Evolutionary conservation across 2,113 vertebrate species (phyloP), one percentile per base, ranked within the genome.

Genomic region (Notothenia rossii): DNA sequence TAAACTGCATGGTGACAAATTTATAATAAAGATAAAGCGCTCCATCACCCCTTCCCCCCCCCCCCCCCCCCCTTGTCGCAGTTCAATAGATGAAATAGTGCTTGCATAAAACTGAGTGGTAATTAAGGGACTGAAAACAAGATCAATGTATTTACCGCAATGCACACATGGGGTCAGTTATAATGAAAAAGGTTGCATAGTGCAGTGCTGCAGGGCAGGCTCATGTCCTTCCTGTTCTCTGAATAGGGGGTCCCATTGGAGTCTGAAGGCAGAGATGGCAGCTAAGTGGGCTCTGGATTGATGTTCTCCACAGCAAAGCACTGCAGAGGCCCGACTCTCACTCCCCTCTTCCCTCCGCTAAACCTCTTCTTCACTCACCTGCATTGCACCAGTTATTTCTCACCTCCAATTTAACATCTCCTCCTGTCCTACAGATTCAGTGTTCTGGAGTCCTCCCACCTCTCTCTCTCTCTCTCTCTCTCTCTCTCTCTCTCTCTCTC

Each of bases 381-480:
- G 92, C 93, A 94, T 90, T 95, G 93, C 93, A 94, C 91, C 94
- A 95, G 82, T 86, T 90, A 89, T 91, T 89, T 91, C 92, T 93
- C 89, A 94, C 92, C 88, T 91, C 84, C 77, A 86, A 77, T 87
- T 86, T 77, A 77, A 86, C 86, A 81, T 87, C 88, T 88, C 77
- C 75, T 79, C 43, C 83, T 87, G 89, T 88, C 87, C 87, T 86
- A 89, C 69, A 82, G 85, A 91, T 84, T 76, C 62, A 46, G 14
- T 13, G 51, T 67, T 79, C 68, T 29, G 18, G 67, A 86, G 86
- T 68, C 77, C 80, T 75, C 77, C 77, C 54, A 40, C 66, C 81
- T 66, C 51, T 71, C 73, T 63, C 20, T 51, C 63, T 65, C 2
- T 51, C 14, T 74, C 70, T 55, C 43, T n/a, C n/a, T n/a, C n/a